Percentiles rank a stretch among this genome's conserved stretches.
Conservation (phyloP, 2,113 vertebrate species). For the Suricata suricatta region DNA sequence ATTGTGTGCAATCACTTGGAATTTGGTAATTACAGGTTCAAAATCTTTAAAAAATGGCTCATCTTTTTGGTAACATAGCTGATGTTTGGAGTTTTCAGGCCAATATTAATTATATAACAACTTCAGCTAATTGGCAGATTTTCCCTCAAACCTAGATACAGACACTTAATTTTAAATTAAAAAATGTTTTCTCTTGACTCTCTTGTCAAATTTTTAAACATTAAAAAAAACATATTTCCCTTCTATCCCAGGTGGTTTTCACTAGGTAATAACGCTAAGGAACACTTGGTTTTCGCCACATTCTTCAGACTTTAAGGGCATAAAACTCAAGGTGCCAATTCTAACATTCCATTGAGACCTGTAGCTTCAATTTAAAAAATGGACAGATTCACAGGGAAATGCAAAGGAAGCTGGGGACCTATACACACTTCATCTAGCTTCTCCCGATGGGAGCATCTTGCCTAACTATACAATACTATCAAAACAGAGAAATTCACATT, state of each 20-base stretch:
- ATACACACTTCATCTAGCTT: not conserved
- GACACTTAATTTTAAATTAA: slow-evolving; percentile 8
- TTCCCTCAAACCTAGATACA: not conserved
- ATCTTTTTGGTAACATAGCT: slow-evolving; percentile 64
- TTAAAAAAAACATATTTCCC: not conserved
- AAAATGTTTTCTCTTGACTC: not conserved
- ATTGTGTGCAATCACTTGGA: not conserved
- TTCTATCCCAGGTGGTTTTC: not conserved
- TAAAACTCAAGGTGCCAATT: not conserved
- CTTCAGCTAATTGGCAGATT: slow-evolving; percentile 58
- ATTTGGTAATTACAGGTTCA: slow-evolving; percentile 15
- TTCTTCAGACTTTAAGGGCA: not conserved
- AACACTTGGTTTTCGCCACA: not conserved
- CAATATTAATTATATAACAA: slow-evolving; percentile 31
- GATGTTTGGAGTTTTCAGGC: slow-evolving; percentile 57
- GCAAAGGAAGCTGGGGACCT: not conserved
- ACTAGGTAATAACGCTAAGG: not conserved
- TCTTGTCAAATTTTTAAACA: not conserved
- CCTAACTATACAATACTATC: not conserved
- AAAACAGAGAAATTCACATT: not conserved
- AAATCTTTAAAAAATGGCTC: slow-evolving; percentile 35
- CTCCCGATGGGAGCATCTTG: not conserved
- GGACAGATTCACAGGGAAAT: not conserved
- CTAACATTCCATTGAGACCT: not conserved
- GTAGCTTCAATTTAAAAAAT: not conserved